These are phyloP conservation scores for Hydropsyche betteni DNA, from an alignment of 2,888 invertebrate genomes.

Conservation along the genomic window DNA sequence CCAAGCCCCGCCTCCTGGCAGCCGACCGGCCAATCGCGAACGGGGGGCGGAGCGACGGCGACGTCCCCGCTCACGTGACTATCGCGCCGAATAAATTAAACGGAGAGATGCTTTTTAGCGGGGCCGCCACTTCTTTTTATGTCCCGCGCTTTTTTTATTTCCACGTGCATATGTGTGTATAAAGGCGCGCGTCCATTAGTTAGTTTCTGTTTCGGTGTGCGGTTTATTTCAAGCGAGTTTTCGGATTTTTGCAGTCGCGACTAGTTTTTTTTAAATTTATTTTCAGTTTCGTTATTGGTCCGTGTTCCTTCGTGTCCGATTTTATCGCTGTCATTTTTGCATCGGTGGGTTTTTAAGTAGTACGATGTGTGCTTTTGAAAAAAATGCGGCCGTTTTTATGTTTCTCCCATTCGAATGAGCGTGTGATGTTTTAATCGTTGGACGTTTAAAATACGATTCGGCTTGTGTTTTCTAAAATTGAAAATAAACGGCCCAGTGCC, in stretches of 20 bases:
- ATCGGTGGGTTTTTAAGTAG: neutral
- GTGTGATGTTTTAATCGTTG: too few species aligned
- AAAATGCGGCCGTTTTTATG: too few species aligned
- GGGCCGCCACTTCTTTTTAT: conserved; percentile 49
- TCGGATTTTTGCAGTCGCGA: neutral
- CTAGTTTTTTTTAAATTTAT: neutral
- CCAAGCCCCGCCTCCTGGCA: conserved; percentile 52
- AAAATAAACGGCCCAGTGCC: too few species aligned
- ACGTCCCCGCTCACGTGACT: conserved; percentile 55
- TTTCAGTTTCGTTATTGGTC: neutral
- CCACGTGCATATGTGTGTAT: neutral
- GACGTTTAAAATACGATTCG: too few species aligned
- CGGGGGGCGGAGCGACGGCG: conserved; percentile 56
- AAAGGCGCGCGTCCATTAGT: conserved; percentile 41
- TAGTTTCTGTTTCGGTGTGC: conserved; percentile 35
- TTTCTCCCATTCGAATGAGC: too few species aligned
- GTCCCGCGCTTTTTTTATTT: conserved; percentile 35
- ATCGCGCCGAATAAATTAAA: conserved; percentile 58
- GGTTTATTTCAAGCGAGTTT: conserved; percentile 46
- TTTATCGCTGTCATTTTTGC: conserved; percentile 4
- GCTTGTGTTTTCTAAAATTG: too few species aligned
- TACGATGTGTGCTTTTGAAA: too few species aligned
- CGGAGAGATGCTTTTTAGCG: conserved; percentile 55
- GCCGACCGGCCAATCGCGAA: conserved; percentile 58
- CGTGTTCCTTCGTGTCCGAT: neutral